Conservation (phyloP, 2,797 vertebrate species). For the Mormyrops attenuatus region DNA sequence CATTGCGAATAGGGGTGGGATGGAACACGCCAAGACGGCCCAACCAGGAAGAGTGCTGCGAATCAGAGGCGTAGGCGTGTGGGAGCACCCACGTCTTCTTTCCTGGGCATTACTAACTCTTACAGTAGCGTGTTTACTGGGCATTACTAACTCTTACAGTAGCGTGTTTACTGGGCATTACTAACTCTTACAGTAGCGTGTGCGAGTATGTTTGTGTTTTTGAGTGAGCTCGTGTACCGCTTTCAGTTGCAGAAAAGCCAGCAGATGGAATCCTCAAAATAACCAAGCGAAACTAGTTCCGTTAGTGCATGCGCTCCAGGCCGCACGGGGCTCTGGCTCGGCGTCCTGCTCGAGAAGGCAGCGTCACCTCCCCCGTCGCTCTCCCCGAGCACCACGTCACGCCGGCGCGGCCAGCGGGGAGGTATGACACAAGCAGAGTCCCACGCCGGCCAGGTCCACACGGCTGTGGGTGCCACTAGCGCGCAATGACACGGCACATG, state of each 20-base stretch:
- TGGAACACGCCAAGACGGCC: background rate
- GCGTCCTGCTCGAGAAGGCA: background rate
- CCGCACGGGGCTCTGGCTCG: background rate
- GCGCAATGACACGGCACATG: conserved; percentile 40
- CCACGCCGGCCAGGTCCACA: background rate
- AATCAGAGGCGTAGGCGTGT: conserved; percentile 28
- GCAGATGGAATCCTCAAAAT: background rate
- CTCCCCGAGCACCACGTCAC: background rate
- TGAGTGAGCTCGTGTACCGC: background rate
- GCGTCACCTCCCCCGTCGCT: background rate
- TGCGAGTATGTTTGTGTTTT: conserved; percentile 19
- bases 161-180: background rate
- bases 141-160: conserved; percentile 8
- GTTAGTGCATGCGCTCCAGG: background rate
- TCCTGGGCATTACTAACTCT: background rate
- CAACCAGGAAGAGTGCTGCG: background rate
- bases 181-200: conserved; percentile 4
- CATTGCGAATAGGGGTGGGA: background rate
- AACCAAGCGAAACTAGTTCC: background rate
- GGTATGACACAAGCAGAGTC: conserved; percentile 11
- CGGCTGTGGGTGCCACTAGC: conserved; percentile 45
- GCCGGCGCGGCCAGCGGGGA: background rate
- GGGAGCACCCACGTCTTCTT: background rate
- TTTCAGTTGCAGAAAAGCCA: background rate
- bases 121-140: background rate